These are phyloP conservation scores for Nothocercus nigrocapillus DNA, from an alignment of 2,113 vertebrate species.

Conservation along the genomic window DNA sequence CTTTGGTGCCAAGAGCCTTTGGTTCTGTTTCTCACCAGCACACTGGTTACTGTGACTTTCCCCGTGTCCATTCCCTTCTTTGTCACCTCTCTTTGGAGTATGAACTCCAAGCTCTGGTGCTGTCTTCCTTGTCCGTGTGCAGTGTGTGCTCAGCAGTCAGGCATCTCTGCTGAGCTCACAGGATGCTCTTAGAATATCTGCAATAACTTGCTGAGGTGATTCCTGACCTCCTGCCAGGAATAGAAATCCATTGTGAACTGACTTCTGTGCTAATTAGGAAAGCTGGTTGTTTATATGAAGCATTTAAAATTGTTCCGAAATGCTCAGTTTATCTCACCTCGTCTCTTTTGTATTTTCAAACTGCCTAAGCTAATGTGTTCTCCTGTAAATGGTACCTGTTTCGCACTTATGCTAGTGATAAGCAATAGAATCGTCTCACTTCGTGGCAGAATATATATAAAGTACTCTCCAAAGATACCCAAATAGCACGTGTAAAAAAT, in stretches of 20 bases:
- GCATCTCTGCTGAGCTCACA: not conserved
- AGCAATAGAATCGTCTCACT: not conserved
- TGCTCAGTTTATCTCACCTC: not conserved
- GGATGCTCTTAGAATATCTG: not conserved
- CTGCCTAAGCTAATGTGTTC: not conserved
- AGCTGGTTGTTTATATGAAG: not conserved
- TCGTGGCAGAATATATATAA: not conserved
- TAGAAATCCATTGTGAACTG: not conserved
- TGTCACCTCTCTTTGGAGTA: accelerated
- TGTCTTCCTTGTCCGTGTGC: not conserved
- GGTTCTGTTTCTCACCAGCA: not conserved
- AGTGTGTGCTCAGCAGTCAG: accelerated
- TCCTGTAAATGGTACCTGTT: not conserved
- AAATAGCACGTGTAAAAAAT: not conserved
- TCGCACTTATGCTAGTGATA: not conserved
- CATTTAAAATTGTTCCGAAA: not conserved
- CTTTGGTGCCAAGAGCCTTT: not conserved
- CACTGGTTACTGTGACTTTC: not conserved
- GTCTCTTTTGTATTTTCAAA: not conserved
- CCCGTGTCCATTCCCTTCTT: not conserved
- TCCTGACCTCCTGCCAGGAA: not conserved
- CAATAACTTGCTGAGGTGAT: not conserved
- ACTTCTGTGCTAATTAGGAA: not conserved
- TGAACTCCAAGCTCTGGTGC: not conserved
- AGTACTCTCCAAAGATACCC: not conserved